phyloP scores from a whole-genome alignment of 2,113 vertebrate species.

The Plecotus auritus region DNA sequence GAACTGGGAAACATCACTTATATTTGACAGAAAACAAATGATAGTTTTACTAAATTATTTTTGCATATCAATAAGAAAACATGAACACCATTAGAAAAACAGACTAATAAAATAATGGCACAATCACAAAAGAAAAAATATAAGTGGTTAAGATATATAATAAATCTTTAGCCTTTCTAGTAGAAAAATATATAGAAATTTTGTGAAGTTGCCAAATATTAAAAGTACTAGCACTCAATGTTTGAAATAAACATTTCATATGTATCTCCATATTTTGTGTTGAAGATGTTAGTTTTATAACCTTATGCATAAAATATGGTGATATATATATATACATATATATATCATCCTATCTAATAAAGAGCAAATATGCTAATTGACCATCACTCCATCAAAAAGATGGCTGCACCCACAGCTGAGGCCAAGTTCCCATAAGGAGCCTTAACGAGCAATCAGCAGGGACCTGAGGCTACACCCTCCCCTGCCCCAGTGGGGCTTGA shows the following conservation, averaged over 20 bases:
- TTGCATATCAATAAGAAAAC: background rate
- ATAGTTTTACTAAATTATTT: background rate
- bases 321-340: too few species aligned
- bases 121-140: background rate
- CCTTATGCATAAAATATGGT: background rate
- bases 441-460: too few species aligned
- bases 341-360: too few species aligned
- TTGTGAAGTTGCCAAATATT: background rate
- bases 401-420: too few species aligned
- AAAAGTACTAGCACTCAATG: background rate
- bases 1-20: background rate
- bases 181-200: background rate
- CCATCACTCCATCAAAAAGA: too few species aligned
- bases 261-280: background rate
- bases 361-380: too few species aligned
- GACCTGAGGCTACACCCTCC: too few species aligned
- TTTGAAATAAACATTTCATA: background rate
- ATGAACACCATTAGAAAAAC: background rate
- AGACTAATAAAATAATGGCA: background rate
- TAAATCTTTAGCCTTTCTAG: background rate
- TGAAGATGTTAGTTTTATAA: background rate
- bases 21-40: background rate
- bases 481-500: too few species aligned
- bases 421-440: too few species aligned
- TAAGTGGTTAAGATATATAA: background rate